Base-by-base conservation (phyloP, 2,888 invertebrate species). In the Sepioteuthis lessoniana region DNA sequence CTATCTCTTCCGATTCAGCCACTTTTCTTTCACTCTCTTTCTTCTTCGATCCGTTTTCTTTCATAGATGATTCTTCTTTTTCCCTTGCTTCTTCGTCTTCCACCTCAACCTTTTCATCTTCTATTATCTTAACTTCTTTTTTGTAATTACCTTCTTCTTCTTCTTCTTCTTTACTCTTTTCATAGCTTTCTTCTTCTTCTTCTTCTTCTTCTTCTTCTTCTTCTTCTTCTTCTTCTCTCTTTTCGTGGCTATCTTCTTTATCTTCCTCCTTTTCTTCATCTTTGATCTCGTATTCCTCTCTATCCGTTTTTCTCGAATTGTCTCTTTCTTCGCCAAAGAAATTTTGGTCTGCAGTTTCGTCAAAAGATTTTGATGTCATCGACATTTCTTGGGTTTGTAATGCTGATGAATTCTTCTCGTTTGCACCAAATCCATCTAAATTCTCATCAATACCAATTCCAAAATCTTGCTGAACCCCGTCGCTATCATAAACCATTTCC, bases 131-230 rank as follows among this genome's bases (percentile, higher is more conserved):
- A 46, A 0, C 50, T 55, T 31, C 38, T 76, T 55, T 50, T 60
- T 28, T 91, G 50, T 16, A 46, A 93, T 47, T 92, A 90, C 25
- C 91, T 91, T 21, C 60, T 60, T 37, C 93, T 93, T 90, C 91
- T 94, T 46, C 47, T 31, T 55, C n/a, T n/a, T 94, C 31, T 19
- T 92, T 31, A n/a, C 93, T 91, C 90, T 47, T n/a, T n/a, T n/a
- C n/a, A n/a, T n/a, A n/a, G n/a, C n/a, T n/a, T n/a, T n/a, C 42
- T 19, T 92, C 90, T 28, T 91, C 93, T 19, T 25, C 37, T 35
- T 37, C 47, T 42, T 31, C 50, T 37, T 50, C 42, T 90, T 93
- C 25, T 42, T 90, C 13, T 76, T 28, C 10, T 37, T 35, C 37
- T 42, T 50, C 50, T 2, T 76, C 50, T 28, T 90, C 31, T 37